Evolutionary conservation across 2,113 vertebrate species (phyloP).

Genomic region (Ellobius talpinus): DNA sequence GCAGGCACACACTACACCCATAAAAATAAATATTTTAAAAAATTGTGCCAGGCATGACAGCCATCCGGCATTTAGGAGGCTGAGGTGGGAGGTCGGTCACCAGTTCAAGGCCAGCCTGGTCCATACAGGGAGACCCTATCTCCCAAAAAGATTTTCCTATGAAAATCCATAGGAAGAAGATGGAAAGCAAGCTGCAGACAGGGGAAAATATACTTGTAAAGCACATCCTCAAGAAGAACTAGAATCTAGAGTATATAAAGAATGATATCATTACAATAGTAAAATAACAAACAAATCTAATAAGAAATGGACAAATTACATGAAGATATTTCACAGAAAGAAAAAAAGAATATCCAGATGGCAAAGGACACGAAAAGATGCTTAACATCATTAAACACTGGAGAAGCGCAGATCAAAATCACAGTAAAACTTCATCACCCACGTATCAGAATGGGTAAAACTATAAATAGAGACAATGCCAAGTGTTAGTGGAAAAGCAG

Average conservation of each 20-base stretch:
- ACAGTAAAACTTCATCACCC: not conserved
- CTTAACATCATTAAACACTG: conserved; percentile 19
- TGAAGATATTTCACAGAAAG: conserved; percentile 25
- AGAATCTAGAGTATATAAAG: conserved; percentile 24
- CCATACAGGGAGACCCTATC: not conserved
- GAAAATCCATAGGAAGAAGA: not conserved
- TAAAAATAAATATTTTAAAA: not conserved
- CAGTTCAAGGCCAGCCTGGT: not conserved
- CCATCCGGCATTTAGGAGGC: not conserved
- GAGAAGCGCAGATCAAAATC: conserved; percentile 18
- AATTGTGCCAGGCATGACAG: not conserved
- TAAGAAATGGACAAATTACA: conserved; percentile 2
- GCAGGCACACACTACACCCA: not conserved
- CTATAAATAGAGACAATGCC: conserved; percentile 4
- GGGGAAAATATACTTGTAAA: conserved; percentile 21
- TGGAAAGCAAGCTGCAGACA: conserved; percentile 19
- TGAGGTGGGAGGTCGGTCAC: not conserved
- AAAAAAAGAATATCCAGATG: not conserved
- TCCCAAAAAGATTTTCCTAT: not conserved
- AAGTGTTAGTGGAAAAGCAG: not conserved
- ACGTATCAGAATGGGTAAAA: conserved; percentile 35
- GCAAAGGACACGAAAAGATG: conserved; percentile 35
- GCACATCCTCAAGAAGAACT: not conserved
- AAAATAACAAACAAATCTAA: conserved; percentile 3
- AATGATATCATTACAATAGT: conserved; percentile 4